A percentile compares a stretch with the other conserved stretches of the same genome.
phyloP scores from a whole-genome alignment of 2,888 invertebrate genomes.

The Acrocyrtus sp. region DNA sequence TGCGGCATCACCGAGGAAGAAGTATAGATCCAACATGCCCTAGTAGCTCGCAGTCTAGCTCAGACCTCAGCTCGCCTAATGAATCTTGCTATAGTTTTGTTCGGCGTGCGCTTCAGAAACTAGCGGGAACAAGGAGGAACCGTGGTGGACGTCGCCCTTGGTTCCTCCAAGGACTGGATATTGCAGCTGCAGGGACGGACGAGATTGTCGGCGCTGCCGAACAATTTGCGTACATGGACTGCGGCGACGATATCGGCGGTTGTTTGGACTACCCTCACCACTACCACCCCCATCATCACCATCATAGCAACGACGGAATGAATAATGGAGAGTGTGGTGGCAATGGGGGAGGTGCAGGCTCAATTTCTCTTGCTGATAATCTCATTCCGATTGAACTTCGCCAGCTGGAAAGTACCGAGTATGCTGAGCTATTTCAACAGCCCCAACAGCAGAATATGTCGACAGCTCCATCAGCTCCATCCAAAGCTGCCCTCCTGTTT shows the following conservation, averaged over 20 bases:
- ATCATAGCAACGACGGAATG: slow-evolving; percentile 16
- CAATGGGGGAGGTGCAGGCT: slow-evolving; percentile 57
- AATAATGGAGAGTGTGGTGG: slow-evolving; percentile 17
- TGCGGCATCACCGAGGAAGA: slow-evolving; percentile 72
- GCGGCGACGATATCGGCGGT: slow-evolving; percentile 38
- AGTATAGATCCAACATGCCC: slow-evolving; percentile 75
- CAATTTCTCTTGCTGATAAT: slow-evolving; percentile 73
- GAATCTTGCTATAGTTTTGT: slow-evolving; percentile 96
- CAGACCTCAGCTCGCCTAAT: slow-evolving; percentile 89
- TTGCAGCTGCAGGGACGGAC: slow-evolving; percentile 53
- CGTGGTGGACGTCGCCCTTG: slow-evolving; percentile 75
- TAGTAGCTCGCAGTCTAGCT: slow-evolving; percentile 76
- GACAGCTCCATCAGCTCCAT: slow-evolving; percentile 15
- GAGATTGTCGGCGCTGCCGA: slow-evolving; percentile 44
- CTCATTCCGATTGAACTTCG: slow-evolving; percentile 85
- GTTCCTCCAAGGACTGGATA: slow-evolving; percentile 77
- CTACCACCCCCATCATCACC: slow-evolving; percentile 28
- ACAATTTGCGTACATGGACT: slow-evolving; percentile 56
- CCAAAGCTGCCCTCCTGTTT: slow-evolving; percentile 40
- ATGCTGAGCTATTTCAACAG: slow-evolving; percentile 65
- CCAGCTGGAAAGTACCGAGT: slow-evolving; percentile 73
- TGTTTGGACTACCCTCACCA: slow-evolving; percentile 24
- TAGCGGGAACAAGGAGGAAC: slow-evolving; percentile 75
- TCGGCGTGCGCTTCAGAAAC: slow-evolving; percentile 82
- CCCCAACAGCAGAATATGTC: background rate